phyloP scores from a whole-genome alignment of 2,888 invertebrate species.

The Drosophila multiciliata region DNA sequence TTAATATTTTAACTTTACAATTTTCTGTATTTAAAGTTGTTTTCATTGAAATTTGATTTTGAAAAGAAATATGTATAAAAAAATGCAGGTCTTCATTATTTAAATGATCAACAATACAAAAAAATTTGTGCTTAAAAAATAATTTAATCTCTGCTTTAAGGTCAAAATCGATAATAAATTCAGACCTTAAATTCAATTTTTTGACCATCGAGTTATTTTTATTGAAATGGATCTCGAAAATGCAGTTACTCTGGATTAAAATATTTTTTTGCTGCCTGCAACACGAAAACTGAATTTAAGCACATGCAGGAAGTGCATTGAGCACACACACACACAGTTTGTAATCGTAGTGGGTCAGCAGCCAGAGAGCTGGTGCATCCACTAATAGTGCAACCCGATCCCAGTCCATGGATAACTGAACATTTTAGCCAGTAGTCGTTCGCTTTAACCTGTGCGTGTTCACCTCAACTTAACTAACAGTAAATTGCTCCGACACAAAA shows the following conservation, averaged over 20 bases:
- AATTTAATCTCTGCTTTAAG: background rate
- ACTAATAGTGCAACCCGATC: conserved; percentile 11
- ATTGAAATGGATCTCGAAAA: conserved; percentile 3
- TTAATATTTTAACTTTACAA: background rate
- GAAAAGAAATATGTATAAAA: background rate
- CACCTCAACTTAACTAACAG: conserved; percentile 50
- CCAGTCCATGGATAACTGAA: background rate
- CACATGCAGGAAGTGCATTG: conserved; percentile 1
- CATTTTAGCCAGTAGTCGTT: conserved; percentile 26
- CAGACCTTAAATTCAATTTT: background rate
- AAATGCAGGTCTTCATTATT: conserved; percentile 2
- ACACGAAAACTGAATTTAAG: conserved; percentile 22
- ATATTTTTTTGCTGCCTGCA: background rate
- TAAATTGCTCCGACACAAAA: conserved; percentile 55
- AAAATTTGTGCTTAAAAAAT: background rate
- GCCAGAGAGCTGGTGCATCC: conserved; percentile 29
- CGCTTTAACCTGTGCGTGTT: conserved; percentile 34
- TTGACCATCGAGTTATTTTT: background rate
- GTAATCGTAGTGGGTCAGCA: conserved; percentile 49
- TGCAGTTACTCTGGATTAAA: background rate
- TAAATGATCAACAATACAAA: background rate
- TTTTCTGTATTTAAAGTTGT: background rate
- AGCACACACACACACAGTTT: conserved; percentile 1
- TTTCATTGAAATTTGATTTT: conserved; percentile 8
- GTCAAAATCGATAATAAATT: background rate